Evolutionary conservation across 2,888 invertebrate species (phyloP), one percentile per base, ranked within the genome.

Genomic region (Papilio elwesi): DNA sequence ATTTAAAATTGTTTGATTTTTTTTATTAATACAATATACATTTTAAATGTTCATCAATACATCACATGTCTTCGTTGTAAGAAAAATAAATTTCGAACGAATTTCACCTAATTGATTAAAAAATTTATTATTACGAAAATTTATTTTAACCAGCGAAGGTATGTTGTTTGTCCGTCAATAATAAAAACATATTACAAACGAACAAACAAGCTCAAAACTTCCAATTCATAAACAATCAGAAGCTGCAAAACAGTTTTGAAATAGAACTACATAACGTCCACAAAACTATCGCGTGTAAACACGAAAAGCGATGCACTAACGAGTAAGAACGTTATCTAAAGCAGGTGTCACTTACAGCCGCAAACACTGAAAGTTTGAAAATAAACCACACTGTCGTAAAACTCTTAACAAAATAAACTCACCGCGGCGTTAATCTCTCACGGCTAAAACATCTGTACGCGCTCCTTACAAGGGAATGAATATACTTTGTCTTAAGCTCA

Each of bases 391-490:
- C 79, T 76, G 84, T 82, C 83, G 87, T 90, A 91, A 93, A 93
- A 87, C 88, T 84, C 85, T 91, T 91, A 91, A 88, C 87, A 84
- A 92, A 93, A 93, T 92, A 92, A 92, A 92, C 92, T 85, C 78
- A 78, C 82, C 81, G 80, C 84, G 80, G 87, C 87, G 89, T 85
- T 91, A 91, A 91, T 87, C 89, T 85, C 73, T 71, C 79, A 76
- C 74, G 75, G 82, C 80, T 85, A 80, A 81, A 90, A 90, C 91
- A 91, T 91, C 88, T 91, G 91, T 84, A 83, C 77, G 74, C 77
- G 67, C 70, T 70, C 74, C 77, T 49, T 81, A 82, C 80, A 77
- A 81, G 86, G 86, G 87, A 87, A 83, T 89, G 89, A 86, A 80
- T 81, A 81, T 80, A 74, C 82, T 82, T 84, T 84, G 80, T 83